These are phyloP conservation scores for Mizuhopecten yessoensis DNA, from an alignment of 1,140 invertebrate genomes.

Conservation along the genomic window DNA sequence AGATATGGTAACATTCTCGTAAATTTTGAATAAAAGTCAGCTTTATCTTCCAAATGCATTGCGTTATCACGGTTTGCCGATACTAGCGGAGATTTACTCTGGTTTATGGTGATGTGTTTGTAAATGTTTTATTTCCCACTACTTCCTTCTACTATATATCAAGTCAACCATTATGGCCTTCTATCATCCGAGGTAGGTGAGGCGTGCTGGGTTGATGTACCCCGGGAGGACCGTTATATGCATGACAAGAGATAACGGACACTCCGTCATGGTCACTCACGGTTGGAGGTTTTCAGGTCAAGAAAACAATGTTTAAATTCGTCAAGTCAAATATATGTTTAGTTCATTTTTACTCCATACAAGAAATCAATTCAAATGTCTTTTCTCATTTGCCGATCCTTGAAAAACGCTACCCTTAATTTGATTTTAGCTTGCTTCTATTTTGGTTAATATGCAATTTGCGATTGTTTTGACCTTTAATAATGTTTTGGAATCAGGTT, in stretches of 20 bases:
- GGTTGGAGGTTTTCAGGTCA: too few species aligned
- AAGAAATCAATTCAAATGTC: too few species aligned
- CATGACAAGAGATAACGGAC: not conserved
- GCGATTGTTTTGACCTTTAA: too few species aligned
- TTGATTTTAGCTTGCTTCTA: too few species aligned
- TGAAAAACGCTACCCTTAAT: too few species aligned
- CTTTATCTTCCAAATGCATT: slow-evolving; percentile 13
- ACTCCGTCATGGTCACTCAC: too few species aligned
- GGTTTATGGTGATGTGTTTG: slow-evolving; percentile 22
- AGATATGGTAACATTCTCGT: not conserved
- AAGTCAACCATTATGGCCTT: not conserved
- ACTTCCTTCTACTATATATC: slow-evolving; percentile 14
- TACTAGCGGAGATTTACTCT: not conserved
- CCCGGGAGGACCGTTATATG: not conserved
- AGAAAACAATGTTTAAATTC: too few species aligned
- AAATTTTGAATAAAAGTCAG: slow-evolving; percentile 40
- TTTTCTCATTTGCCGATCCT: too few species aligned
- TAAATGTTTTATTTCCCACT: slow-evolving; percentile 13
- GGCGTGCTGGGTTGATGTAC: not conserved
- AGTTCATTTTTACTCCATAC: too few species aligned
- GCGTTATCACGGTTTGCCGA: not conserved
- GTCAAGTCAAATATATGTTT: too few species aligned
- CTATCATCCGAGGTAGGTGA: not conserved
- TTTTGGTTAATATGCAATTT: too few species aligned
- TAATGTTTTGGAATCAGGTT: too few species aligned